Base-by-base conservation (phyloP, 2,797 vertebrate genomes). In the Crax fasciolata region DNA sequence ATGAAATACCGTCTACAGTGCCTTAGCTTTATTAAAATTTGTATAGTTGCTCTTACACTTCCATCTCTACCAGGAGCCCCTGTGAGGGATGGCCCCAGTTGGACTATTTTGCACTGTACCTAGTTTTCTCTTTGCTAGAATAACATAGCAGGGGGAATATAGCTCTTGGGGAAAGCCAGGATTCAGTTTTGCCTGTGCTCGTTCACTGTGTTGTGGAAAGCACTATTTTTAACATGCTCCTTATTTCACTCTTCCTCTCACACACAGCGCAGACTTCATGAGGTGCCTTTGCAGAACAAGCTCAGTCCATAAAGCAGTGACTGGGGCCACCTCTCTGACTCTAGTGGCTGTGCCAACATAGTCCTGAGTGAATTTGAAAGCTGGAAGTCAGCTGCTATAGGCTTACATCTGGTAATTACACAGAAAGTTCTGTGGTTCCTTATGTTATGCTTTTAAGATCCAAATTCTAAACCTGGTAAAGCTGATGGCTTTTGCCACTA, bases 231-330 rank as follows among this genome's bases (percentile, higher is more conserved):
- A 38, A 15, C n/a, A 48, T 9, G 9, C 35, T 2, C 4, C 39
- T 73, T 61, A 9, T 54, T 81, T 62, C 27, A 28, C 16, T 39
- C 38, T 13, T 39, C 59, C 59, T 12, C 58, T 28, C 8, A 4
- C 30, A 13, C 25, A 24, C 14, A 8, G 7, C 3, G 5, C 16
- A n/a, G 54, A 38, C 17, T 7, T 28, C 48, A 21, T 8, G 28
- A 23, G 11, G 20, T 67, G 11, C 14, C 43, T 72, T 75, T 87
- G 74, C 49, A 52, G 65, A 68, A 67, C 11, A 11, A 43, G 7
- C 14, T 3, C 25, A 0, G 0, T 21, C 0, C 1, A 9, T 43
- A 66, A 28, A 49, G 46, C 71, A 30, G 9, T 17, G 27, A 70
- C 11, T 0, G 2, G 43, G 13, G 13, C 72, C 58, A 27, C 35